Evolutionary conservation across 2,113 vertebrate species (phyloP).

Genomic region (Brachyistius frenatus): DNA sequence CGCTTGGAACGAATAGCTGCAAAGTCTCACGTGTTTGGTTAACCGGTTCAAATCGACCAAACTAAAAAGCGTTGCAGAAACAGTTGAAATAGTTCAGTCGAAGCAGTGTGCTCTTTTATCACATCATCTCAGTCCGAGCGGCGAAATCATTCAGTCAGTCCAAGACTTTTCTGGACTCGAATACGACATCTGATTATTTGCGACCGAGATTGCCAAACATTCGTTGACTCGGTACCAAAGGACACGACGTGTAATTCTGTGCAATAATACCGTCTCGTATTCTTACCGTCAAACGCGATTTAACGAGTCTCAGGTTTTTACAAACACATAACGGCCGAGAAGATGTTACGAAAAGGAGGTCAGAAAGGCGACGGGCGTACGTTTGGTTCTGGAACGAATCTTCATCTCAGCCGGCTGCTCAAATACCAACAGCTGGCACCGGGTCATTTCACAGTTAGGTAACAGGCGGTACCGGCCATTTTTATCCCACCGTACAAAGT

Average conservation of each 20-base stretch:
- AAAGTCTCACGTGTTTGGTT: too few relatives aligned
- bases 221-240: too few relatives aligned
- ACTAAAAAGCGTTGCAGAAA: neutral
- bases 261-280: too few relatives aligned
- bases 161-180: too few relatives aligned
- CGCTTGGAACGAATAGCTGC: neutral
- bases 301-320: too few relatives aligned
- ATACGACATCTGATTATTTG: too few relatives aligned
- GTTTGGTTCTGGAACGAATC: conserved; percentile 27
- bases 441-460: conserved; percentile 48
- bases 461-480: conserved; percentile 23
- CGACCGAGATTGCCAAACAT: too few relatives aligned
- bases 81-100: neutral
- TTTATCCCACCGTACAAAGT: conserved; percentile 28
- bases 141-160: too few relatives aligned
- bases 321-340: neutral
- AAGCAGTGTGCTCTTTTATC: neutral
- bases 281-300: too few relatives aligned
- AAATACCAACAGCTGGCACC: conserved; percentile 47
- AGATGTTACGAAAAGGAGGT: neutral
- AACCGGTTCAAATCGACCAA: neutral
- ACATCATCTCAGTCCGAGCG: too few relatives aligned
- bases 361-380: conserved; percentile 15
- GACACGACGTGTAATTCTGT: too few relatives aligned
- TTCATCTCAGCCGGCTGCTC: conserved; percentile 24